Base-by-base conservation (phyloP, 2,113 vertebrate species). In the Pleuronectes platessa region DNA sequence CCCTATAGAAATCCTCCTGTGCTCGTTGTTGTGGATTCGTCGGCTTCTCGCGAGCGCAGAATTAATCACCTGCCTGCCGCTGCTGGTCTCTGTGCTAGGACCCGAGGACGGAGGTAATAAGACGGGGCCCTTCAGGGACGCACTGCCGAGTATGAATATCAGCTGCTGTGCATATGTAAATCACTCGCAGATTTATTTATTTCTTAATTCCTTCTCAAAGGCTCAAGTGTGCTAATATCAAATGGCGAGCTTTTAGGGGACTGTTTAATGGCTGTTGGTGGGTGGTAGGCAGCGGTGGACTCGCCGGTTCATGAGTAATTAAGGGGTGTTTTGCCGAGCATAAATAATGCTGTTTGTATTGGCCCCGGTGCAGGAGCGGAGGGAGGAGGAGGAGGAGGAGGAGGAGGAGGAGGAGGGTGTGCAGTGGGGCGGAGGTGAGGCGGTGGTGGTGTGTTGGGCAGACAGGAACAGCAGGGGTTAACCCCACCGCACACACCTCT, bases 291-390 rank as follows among this genome's bases (percentile, higher is more conserved):
- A 92, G 95, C 93, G 93, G 95, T 94, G 92, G 94, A 95, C 95
- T 96, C 95, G 95, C 94, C 94, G 93, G 95, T 96, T 96, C 96
- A 97, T 96, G 95, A 97, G 97, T 99, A 99, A 99, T 99, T 99
- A 99, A 97, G 96, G 95, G 96, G 95, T 97, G 97, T 97, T 98
- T 98, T 97, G 95, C 97, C 64, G 94, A 96, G 96, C 97, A 98
- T 99, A 97, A 99, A 98, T 98, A 98, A 99, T 98, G 97, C 96
- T 96, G 97, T 98, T 99, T 98, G 96, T 97, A 95, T 96, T 97
- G 95, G 95, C 94, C 94, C 95, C 94, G 94, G 89, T 93, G 95
- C 95, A 96, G 96, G 95, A 96, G 94, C 90, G 91, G 93, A 93
- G 95, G 20, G 72, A 68, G 54, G 62, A 63, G 69, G 95, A 94